Base-by-base conservation (phyloP, 2,888 invertebrate species). In the Cerastoderma edule region DNA sequence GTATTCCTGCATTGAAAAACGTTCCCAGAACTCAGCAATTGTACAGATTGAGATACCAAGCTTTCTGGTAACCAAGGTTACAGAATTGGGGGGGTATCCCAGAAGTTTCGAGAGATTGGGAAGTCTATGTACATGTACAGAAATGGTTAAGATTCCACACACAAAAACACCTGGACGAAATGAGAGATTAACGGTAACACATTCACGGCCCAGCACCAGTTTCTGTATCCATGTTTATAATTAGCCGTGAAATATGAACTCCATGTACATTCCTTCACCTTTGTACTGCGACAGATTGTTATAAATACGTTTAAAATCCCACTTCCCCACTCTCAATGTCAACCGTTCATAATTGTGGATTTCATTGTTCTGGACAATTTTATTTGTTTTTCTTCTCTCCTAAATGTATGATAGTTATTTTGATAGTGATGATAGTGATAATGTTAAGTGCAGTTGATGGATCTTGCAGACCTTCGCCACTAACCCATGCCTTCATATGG, bases 61-160 rank as follows among this genome's bases (percentile, higher is more conserved):
- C 48, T 48, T 54, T 35, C 53, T 54, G 27, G 35, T 35, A 5
- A 27, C 67, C 67, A 67, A 56, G 67, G 67, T 22, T 56, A 67
- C 67, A 24, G 33, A 54, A 67, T 48, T 8, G 67, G 28, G 28
- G 33, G 67, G 54, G 27, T 48, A 67, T 56, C 67, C 68, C 68
- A 46, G 32, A 57, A 68, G 46, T 65, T 65, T 53, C 65, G 22
- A 60, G 50, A 63, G n/a, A 48, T n/a, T 24, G 39, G 35, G 46
- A 70, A 65, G 64, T 44, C 32, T 65, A 69, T 66, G 53, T 73
- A 76, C 77, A 80, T 75, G 77, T 72, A 80, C 74, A 53, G 70
- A 77, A 77, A 80, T 80, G 77, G 77, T 73, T 80, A 35, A 70
- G 74, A 80, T 80, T 77, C 80, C 80, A 35, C 50, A 56, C 30